A percentile compares a stretch with the other conserved stretches of the same genome.
These are phyloP conservation scores for Plebejus argus DNA, from an alignment of 2,888 invertebrate genomes.

Conservation along the genomic window DNA sequence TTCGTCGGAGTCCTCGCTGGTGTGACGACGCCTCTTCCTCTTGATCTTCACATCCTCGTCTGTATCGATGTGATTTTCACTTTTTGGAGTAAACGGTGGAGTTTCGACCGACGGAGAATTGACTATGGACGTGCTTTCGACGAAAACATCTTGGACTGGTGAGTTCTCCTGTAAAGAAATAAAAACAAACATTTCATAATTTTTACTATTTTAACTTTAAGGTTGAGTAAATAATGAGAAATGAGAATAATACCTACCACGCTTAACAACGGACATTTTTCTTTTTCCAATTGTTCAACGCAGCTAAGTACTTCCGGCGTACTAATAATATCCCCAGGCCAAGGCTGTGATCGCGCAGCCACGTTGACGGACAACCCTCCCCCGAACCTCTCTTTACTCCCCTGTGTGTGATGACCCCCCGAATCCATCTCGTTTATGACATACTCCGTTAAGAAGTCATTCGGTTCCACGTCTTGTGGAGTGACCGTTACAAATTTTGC, in stretches of 20 bases:
- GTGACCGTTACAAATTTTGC: slow-evolving; percentile 62
- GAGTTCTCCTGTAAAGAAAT: slow-evolving; percentile 20
- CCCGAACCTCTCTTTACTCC: neutral
- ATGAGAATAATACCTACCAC: slow-evolving; percentile 51
- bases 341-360: slow-evolving; percentile 51
- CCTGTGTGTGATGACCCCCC: slow-evolving; percentile 20
- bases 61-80: slow-evolving; percentile 68
- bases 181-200: neutral
- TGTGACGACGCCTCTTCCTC: slow-evolving; percentile 53
- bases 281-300: slow-evolving; percentile 72
- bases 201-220: neutral
- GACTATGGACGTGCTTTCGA: slow-evolving; percentile 50
- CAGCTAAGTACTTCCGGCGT: slow-evolving; percentile 73
- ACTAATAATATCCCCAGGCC: slow-evolving; percentile 61
- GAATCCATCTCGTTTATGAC: slow-evolving; percentile 51
- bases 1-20: slow-evolving; percentile 73
- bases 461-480: slow-evolving; percentile 67
- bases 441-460: slow-evolving; percentile 61
- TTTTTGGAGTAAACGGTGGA: slow-evolving; percentile 68
- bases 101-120: slow-evolving; percentile 57
- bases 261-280: slow-evolving; percentile 54
- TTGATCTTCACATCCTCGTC: slow-evolving; percentile 62
- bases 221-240: slow-evolving; percentile 22
- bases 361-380: slow-evolving; percentile 61
- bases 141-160: slow-evolving; percentile 43